Evolutionary conservation across 1,140 invertebrate genomes (phyloP).

Genomic region (Panagrolaimus sp.): DNA sequence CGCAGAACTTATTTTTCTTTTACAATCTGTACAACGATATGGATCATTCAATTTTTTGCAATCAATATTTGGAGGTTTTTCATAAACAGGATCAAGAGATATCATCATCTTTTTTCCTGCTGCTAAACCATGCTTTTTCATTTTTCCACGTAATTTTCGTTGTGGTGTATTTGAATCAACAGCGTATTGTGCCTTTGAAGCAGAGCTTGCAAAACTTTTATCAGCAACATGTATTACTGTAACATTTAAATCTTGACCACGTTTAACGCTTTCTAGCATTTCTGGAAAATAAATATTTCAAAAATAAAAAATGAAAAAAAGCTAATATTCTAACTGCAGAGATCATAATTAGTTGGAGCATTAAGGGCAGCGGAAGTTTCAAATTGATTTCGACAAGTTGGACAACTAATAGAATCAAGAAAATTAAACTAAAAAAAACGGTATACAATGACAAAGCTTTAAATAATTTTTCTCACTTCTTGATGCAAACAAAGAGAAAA

Average conservation of each 20-base stretch:
- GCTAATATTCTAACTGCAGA: slow-evolving; percentile 40
- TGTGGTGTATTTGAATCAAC: background rate
- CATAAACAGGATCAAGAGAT: slow-evolving; percentile 8
- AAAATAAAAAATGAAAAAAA: too few species aligned
- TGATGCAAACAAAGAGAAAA: slow-evolving; percentile 40
- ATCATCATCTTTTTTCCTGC: background rate
- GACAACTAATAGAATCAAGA: slow-evolving; percentile 44
- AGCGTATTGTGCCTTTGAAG: background rate
- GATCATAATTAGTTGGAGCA: slow-evolving; percentile 46
- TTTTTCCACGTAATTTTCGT: background rate
- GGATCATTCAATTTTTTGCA: background rate
- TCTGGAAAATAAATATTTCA: slow-evolving; percentile 24
- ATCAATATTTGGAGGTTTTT: background rate
- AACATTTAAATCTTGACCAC: slow-evolving; percentile 30
- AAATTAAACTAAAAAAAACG: slow-evolving; percentile 37
- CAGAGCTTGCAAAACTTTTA: background rate
- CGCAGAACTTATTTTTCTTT: background rate
- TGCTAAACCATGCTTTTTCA: background rate
- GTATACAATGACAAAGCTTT: slow-evolving; percentile 24
- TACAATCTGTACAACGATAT: slow-evolving; percentile 22
- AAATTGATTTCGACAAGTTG: slow-evolving; percentile 37
- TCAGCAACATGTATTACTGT: slow-evolving; percentile 42
- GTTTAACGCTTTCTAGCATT: slow-evolving; percentile 32
- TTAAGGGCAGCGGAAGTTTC: slow-evolving; percentile 23
- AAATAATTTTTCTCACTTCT: background rate